Percentiles rank a stretch among this genome's conserved stretches.
Conservation (phyloP, 2,797 vertebrate genomes). For the Kryptopterus vitreolus region DNA sequence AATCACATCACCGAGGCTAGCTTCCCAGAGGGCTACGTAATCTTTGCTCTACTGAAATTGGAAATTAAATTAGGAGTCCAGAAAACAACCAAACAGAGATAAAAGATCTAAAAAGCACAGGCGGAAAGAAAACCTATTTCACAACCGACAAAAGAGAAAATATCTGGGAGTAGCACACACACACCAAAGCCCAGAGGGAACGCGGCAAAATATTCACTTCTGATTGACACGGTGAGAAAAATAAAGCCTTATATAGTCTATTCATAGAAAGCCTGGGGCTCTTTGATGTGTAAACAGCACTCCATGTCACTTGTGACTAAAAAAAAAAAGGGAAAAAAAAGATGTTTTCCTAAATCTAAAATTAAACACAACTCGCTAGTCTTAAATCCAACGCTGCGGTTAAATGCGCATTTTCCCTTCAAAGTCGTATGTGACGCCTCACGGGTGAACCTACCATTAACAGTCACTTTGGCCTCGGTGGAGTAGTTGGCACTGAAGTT, state of each 20-base stretch:
- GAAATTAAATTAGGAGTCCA: constrained; percentile 46
- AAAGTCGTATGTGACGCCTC: not conserved
- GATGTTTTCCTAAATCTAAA: constrained; percentile 37
- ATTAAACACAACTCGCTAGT: not conserved
- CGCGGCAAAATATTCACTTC: constrained; percentile 5
- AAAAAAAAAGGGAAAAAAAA: too few relatives aligned
- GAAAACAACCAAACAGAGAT: constrained; percentile 43
- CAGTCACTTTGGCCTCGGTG: constrained; percentile 91
- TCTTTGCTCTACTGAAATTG: constrained; percentile 44
- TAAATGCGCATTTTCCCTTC: not conserved
- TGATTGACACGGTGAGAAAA: constrained; percentile 3
- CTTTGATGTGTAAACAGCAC: constrained; percentile 19
- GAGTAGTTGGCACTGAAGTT: constrained; percentile 96
- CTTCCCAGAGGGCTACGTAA: constrained; percentile 48
- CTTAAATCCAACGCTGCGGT: not conserved
- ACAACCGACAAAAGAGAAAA: constrained; percentile 27
- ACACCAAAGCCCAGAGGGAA: constrained; percentile 14
- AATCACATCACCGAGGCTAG: constrained; percentile 38
- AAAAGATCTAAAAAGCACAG: constrained; percentile 19
- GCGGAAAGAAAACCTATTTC: constrained; percentile 32
- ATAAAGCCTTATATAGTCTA: constrained; percentile 47
- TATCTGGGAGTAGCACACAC: constrained; percentile 20
- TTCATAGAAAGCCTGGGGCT: constrained; percentile 11
- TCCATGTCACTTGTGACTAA: constrained; percentile 57
- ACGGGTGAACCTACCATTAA: constrained; percentile 84